These are phyloP conservation scores for Odontamblyopus rebecca DNA, from an alignment of 2,797 vertebrate species.

Conservation along the genomic window DNA sequence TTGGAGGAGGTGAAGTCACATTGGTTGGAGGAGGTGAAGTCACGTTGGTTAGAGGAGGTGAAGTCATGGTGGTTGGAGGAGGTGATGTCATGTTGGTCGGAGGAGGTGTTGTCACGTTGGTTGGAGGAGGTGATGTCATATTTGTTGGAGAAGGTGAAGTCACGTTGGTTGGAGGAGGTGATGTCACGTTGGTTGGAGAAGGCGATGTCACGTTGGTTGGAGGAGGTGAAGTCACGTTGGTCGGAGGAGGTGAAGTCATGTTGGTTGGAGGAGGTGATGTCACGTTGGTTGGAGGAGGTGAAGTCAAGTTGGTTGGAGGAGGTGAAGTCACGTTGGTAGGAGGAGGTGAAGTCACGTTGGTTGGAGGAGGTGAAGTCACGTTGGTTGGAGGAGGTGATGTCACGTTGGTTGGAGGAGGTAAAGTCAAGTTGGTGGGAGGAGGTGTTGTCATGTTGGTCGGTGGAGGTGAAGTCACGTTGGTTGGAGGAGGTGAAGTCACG, in stretches of 20 bases:
- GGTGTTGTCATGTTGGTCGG: no score
- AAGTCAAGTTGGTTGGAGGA: background rate
- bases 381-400: no score
- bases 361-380: no score
- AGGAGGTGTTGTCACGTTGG: background rate
- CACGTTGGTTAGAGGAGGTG: background rate
- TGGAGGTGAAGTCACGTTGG: no score
- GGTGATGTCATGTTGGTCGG: background rate
- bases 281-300: slow-evolving; percentile 3
- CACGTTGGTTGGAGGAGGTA: no score
- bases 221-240: background rate
- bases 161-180: background rate
- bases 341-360: no score
- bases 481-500: no score
- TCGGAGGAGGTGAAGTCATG: background rate
- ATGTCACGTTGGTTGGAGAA: no score
- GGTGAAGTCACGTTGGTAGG: no score
- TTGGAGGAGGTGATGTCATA: background rate
- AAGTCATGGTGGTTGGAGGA: no score
- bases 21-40: background rate
- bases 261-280: no score
- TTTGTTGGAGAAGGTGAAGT: background rate
- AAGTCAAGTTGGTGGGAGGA: no score
- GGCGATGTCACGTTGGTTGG: background rate
- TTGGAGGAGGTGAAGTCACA: background rate